Base-by-base conservation (phyloP, 2,797 vertebrate genomes). In the Cheirogaleus major region DNA sequence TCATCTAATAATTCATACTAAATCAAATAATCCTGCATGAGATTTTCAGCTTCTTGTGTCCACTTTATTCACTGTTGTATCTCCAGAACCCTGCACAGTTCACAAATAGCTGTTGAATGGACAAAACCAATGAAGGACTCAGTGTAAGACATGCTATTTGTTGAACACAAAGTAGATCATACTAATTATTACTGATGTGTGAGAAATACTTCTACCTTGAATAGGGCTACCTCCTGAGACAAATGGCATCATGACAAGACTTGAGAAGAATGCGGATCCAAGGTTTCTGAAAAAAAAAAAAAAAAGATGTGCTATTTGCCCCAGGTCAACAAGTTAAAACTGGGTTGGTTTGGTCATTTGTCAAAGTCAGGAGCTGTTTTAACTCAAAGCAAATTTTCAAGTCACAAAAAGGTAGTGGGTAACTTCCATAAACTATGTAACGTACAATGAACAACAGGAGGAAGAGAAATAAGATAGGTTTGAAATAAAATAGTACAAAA, bases 361-460 rank as follows among this genome's bases (percentile, higher is more conserved):
- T 93, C 75, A 87, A 95, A 87, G 43, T 86, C 55, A 48, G 50
- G 32, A 93, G 67, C n/a, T 65, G 35, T 82, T 91, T 87, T 91
- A 87, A 27, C 70, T 79, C 52, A 84, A 78, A 96, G n/a, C 20
- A 95, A 55, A 93, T 67, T 63, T 87, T 72, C n/a, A n/a, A 91
- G 35, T 86, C 22, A 81, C 38, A 95, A 45, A 1, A 38, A 23
- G 48, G 23, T 82, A 63, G 55, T 82, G 32, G 22, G 11, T 90
- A 76, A 70, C 76, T 57, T 91, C 45, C 4, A 65, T 48, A 67
- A 76, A 82, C 18, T 76, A 55, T 82, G 52, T 63, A 76, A 43
- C 48, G 7, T 63, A 25, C 22, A 95, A 87, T 43, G 48, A 83
- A 52, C 41, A 83, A 32, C 9, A 83, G 55, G 38, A 41, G 61